These are phyloP conservation scores for Psilopsiagon aurifrons DNA, from an alignment of 2,113 vertebrate species.

Conservation along the genomic window DNA sequence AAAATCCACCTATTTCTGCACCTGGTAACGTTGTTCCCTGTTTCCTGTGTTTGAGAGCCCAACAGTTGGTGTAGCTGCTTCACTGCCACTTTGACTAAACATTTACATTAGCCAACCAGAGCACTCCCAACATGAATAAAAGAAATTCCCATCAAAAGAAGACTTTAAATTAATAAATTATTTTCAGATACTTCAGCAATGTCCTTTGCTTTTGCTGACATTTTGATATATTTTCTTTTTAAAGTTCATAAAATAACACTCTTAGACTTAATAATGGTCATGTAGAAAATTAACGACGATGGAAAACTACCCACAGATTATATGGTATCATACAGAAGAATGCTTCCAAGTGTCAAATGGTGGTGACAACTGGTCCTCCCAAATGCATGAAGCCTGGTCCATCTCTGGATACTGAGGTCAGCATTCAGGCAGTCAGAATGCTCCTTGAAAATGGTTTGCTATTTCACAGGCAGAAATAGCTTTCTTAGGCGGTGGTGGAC, in stretches of 20 bases:
- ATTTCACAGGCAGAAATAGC: neutral
- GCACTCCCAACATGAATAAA: constrained; percentile 49
- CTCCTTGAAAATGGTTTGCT: neutral
- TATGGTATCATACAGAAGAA: constrained; percentile 36
- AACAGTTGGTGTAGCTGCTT: neutral
- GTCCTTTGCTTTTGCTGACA: constrained; percentile 59
- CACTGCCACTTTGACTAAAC: neutral
- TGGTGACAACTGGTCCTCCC: constrained; percentile 15
- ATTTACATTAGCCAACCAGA: constrained; percentile 60
- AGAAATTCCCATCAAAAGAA: constrained; percentile 32
- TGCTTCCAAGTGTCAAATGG: neutral
- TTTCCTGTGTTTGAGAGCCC: neutral
- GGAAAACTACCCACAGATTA: constrained; percentile 38
- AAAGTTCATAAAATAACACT: constrained; percentile 67
- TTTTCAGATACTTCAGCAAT: constrained; percentile 64
- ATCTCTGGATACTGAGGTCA: neutral
- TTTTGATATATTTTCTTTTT: constrained; percentile 8
- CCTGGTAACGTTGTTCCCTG: neutral
- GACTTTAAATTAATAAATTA: constrained; percentile 78
- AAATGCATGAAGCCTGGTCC: neutral
- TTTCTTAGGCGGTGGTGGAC: neutral
- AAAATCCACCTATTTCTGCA: neutral
- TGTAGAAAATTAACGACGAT: constrained; percentile 57
- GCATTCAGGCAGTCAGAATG: neutral
- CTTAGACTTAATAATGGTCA: neutral